phyloP scores from a whole-genome alignment of 1,140 invertebrate genomes.

The Magallana angulata region DNA sequence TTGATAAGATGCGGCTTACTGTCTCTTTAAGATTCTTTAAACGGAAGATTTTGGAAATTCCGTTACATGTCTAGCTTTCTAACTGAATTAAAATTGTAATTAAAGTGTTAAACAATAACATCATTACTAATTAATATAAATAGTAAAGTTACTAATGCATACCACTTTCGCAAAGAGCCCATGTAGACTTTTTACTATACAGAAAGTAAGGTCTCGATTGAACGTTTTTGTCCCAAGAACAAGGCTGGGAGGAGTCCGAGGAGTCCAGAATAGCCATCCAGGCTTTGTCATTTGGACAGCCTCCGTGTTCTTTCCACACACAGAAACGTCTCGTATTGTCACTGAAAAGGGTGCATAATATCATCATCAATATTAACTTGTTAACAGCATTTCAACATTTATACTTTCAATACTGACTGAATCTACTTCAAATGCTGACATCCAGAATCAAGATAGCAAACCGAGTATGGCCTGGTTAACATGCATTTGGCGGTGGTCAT shows the following conservation, averaged over 20 bases:
- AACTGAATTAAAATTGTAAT: too few species aligned
- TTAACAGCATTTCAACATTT: too few species aligned
- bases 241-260: slow-evolving; percentile 7
- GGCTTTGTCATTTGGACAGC: slow-evolving; percentile 54
- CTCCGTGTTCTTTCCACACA: slow-evolving; percentile 47
- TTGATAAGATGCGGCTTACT: too few species aligned
- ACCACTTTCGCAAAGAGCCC: slow-evolving; percentile 11
- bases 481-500: too few species aligned
- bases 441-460: too few species aligned
- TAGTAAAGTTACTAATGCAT: neutral
- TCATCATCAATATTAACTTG: neutral
- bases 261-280: slow-evolving; percentile 56
- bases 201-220: slow-evolving; percentile 53
- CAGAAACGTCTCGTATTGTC: slow-evolving; percentile 45
- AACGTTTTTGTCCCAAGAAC: slow-evolving; percentile 53
- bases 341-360: slow-evolving; percentile 35
- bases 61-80: too few species aligned
- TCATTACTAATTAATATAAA: too few species aligned
- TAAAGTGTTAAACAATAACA: too few species aligned
- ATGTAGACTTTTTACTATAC: slow-evolving; percentile 47
- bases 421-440: too few species aligned
- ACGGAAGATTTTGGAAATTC: neutral
- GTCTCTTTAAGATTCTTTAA: neutral
- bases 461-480: too few species aligned
- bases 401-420: too few species aligned